phyloP scores from a whole-genome alignment of 2,888 invertebrate genomes.

The Hirtodrosophila trivittata region DNA sequence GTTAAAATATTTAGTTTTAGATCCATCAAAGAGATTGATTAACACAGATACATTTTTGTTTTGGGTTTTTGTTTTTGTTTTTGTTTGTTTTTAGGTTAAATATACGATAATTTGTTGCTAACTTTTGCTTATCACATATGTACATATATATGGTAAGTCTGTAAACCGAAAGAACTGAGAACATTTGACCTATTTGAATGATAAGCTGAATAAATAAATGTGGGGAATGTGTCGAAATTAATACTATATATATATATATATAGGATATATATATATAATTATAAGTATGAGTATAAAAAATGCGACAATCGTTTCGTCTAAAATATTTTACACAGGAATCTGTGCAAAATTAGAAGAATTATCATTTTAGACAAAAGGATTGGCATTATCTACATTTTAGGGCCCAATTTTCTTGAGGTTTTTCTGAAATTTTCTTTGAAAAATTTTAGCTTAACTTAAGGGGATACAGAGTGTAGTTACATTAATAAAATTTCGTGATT shows the following conservation, averaged over 20 bases:
- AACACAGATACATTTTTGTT: conserved; percentile 57
- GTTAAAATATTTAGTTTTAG: conserved; percentile 39
- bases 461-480: conserved; percentile 83
- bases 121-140: conserved; percentile 51
- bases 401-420: conserved; percentile 29
- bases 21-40: conserved; percentile 79
- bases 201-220: conserved; percentile 27
- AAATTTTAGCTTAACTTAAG: conserved; percentile 71
- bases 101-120: conserved; percentile 5
- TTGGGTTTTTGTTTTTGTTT: too few relatives aligned
- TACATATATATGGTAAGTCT: conserved; percentile 21
- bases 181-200: conserved; percentile 43
- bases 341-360: conserved; percentile 62
- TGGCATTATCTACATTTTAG: conserved; percentile 78
- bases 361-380: conserved; percentile 82
- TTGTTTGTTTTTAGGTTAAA: conserved; percentile 21
- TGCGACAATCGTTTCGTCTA: conserved; percentile 82
- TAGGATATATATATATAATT: conserved; percentile 35
- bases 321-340: conserved; percentile 65
- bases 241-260: conserved; percentile 24
- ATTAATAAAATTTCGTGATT: conserved; percentile 59
- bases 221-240: conserved; percentile 37
- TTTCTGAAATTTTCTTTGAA: conserved; percentile 9
- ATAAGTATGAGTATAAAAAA: conserved; percentile 63
- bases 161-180: conserved; percentile 51